A percentile compares a stretch with the other conserved stretches of the same genome.
Conservation (phyloP, 1,140 invertebrate genomes). For the Sipha flava region DNA sequence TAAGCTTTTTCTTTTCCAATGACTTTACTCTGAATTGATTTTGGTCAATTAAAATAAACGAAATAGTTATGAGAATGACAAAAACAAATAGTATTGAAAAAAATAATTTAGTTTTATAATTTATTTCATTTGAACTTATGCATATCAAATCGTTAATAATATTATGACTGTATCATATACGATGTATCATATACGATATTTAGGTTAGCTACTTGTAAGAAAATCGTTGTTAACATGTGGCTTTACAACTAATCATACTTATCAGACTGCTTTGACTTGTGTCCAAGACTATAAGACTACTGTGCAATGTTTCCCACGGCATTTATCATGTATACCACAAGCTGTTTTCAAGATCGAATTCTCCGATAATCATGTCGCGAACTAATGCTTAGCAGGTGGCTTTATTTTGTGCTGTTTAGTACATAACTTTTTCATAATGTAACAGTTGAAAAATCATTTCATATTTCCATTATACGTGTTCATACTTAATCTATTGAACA, state of each 20-base stretch:
- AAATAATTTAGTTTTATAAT: too few relatives aligned
- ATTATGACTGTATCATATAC: neutral
- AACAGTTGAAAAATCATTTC: neutral
- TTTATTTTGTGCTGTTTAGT: neutral
- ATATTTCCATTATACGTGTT: too few relatives aligned
- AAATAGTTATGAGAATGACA: too few relatives aligned
- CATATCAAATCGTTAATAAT: too few relatives aligned
- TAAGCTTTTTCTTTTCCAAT: too few relatives aligned
- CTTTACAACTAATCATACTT: conserved; percentile 24
- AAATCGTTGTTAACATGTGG: conserved; percentile 4
- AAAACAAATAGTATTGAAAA: too few relatives aligned
- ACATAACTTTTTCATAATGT: neutral
- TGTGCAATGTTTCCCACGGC: conserved; percentile 25
- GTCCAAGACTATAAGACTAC: conserved; percentile 2
- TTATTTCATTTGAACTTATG: too few relatives aligned
- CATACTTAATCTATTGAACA: too few relatives aligned
- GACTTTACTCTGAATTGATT: too few relatives aligned
- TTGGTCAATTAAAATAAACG: too few relatives aligned
- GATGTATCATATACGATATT: neutral
- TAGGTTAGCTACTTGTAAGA: neutral
- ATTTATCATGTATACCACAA: conserved; percentile 14
- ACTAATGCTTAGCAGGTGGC: neutral
- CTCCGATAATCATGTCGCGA: conserved; percentile 1
- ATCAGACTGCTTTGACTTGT: conserved; percentile 3
- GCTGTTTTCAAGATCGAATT: conserved; percentile 25